A percentile compares a stretch with the other conserved stretches of the same genome.
Conservation (phyloP, 2,888 invertebrate species). For the Diarsia mendica region DNA sequence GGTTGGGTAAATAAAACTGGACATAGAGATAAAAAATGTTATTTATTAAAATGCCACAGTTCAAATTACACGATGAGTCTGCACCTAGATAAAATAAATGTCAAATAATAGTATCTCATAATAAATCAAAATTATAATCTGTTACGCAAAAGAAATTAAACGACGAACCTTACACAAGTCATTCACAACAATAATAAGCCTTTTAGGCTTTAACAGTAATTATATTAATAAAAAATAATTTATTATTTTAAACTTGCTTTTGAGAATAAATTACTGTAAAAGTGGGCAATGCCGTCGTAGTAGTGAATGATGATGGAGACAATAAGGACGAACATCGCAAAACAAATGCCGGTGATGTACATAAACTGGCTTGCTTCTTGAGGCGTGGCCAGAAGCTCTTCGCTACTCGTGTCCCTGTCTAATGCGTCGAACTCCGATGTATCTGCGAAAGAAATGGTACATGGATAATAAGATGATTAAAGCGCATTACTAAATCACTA, state of each 20-base stretch:
- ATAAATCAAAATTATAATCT: slow-evolving; percentile 58
- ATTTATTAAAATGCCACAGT: slow-evolving; percentile 76
- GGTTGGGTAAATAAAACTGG: slow-evolving; percentile 23
- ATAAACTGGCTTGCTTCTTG: slow-evolving; percentile 91
- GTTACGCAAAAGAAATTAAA: slow-evolving; percentile 59
- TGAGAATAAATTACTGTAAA: slow-evolving; percentile 76
- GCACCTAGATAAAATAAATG: slow-evolving; percentile 73
- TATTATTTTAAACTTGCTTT: slow-evolving; percentile 64
- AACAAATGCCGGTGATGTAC: slow-evolving; percentile 91
- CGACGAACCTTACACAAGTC: slow-evolving; percentile 51
- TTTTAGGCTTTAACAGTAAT: slow-evolving; percentile 57
- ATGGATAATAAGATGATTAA: slow-evolving; percentile 2
- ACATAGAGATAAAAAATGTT: slow-evolving; percentile 65
- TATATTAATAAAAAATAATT: slow-evolving; percentile 31
- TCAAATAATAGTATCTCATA: slow-evolving; percentile 55
- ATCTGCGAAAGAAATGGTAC: slow-evolving; percentile 70
- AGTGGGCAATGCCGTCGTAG: slow-evolving; percentile 79
- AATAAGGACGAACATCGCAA: slow-evolving; percentile 91
- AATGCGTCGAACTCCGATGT: slow-evolving; percentile 88
- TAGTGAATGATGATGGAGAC: slow-evolving; percentile 92
- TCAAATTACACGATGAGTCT: slow-evolving; percentile 73
- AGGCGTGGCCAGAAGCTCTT: slow-evolving; percentile 88
- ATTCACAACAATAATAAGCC: slow-evolving; percentile 65
- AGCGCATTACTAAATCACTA: background rate
- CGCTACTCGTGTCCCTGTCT: slow-evolving; percentile 87